These are phyloP conservation scores for Prolemur simus DNA, from an alignment of 2,113 vertebrate species.

Conservation along the genomic window DNA sequence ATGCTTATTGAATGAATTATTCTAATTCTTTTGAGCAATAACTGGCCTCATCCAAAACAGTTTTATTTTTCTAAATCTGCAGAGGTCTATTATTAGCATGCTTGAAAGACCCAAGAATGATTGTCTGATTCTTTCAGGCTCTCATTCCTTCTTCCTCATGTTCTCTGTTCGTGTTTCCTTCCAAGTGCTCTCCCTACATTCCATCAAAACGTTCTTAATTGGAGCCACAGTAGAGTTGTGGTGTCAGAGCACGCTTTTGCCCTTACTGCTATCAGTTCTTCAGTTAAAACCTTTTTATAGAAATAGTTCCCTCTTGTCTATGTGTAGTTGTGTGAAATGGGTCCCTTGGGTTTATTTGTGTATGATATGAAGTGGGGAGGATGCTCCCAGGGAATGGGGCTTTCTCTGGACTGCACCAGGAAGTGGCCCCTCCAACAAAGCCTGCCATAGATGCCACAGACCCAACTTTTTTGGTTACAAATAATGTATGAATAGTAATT, in stretches of 20 bases:
- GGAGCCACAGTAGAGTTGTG: neutral
- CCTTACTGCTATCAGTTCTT: neutral
- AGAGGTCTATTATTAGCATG: neutral
- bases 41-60: neutral
- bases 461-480: neutral
- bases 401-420: neutral
- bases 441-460: neutral
- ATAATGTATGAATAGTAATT: neutral
- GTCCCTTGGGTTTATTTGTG: neutral
- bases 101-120: neutral
- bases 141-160: rapidly evolving
- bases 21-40: neutral
- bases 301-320: neutral
- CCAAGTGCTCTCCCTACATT: neutral
- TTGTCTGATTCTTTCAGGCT: neutral
- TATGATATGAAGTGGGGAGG: neutral
- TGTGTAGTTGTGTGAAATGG: neutral
- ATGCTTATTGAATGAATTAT: neutral
- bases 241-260: neutral
- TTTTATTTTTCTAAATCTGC: neutral
- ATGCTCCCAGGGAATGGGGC: too few relatives aligned
- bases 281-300: neutral
- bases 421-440: neutral
- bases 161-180: neutral
- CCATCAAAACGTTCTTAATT: neutral